A percentile compares a stretch with the other conserved stretches of the same genome.
These are phyloP conservation scores for Platycheirus albimanus DNA, from an alignment of 2,888 invertebrate species.

Conservation along the genomic window DNA sequence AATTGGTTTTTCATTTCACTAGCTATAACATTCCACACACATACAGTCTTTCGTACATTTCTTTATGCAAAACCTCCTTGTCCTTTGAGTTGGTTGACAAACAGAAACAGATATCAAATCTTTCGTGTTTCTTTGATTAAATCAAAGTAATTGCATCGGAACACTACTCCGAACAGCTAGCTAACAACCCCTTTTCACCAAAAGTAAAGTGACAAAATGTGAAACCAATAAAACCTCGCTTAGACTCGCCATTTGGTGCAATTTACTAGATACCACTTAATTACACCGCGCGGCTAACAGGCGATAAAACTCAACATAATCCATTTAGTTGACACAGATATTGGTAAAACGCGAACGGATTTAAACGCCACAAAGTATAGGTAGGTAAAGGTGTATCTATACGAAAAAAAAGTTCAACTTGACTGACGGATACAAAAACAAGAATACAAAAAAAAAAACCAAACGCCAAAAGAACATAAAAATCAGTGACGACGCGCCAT, in stretches of 20 bases:
- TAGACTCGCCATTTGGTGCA: slow-evolving; percentile 2
- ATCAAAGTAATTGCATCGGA: neutral
- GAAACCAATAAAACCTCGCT: slow-evolving; percentile 8
- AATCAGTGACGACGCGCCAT: slow-evolving; percentile 10
- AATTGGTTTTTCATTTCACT: too few species aligned
- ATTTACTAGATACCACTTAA: slow-evolving; percentile 61
- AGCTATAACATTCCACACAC: too few species aligned
- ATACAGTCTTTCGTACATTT: too few species aligned
- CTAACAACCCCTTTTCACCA: neutral
- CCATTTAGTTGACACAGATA: slow-evolving; percentile 71
- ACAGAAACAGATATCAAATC: neutral
- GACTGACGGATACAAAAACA: slow-evolving; percentile 4
- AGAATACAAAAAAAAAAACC: slow-evolving; percentile 33
- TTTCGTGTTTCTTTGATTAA: neutral
- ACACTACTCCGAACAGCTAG: neutral
- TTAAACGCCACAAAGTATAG: slow-evolving; percentile 39
- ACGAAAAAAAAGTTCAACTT: slow-evolving; percentile 1
- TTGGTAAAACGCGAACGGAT: slow-evolving; percentile 41
- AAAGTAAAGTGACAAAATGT: slow-evolving; percentile 5
- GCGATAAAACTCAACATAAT: slow-evolving; percentile 68
- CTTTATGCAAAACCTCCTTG: too few species aligned
- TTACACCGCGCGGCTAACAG: slow-evolving; percentile 66
- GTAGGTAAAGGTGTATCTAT: neutral
- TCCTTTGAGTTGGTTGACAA: neutral
- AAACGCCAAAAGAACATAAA: slow-evolving; percentile 28